Base-by-base conservation (phyloP, 2,797 vertebrate genomes). In the Sternotherus odoratus region DNA sequence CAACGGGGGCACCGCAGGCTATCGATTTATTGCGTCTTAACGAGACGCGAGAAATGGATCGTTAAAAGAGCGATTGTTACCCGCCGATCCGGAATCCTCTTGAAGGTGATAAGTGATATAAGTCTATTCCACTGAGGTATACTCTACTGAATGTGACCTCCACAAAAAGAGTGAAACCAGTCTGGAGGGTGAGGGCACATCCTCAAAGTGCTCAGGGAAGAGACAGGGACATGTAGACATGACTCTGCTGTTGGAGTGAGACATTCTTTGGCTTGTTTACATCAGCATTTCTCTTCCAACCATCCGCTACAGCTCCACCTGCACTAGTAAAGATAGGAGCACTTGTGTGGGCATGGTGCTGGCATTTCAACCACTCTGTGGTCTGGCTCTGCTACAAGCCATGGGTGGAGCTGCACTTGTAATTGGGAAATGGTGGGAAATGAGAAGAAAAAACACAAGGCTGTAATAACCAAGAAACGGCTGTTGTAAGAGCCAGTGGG, bases 321-420 rank as follows among this genome's bases (percentile, higher is more conserved):
- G 3, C 0, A 0, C 13, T 79, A 82, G 28, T 30, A n/a, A n/a
- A n/a, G n/a, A 28, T 12, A 30, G 56, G 12, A 57, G 56, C 56
- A 30, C 26, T 13, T 30, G 56, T 54, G 21, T 28, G 17, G 4
- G 8, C 0, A 49, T 2, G 5, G 8, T 75, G 0, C 53, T 72
- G 19, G 12, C 72, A 10, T 39, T 39, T 84, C 4, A 80, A 54
- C 48, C 4, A 82, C 66, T 43, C 36, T 72, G 21, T 8, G 17
- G 28, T 69, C 4, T 26, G 75, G 56, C 36, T 88, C 21, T 48
- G 1, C 8, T 72, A 21, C 24, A 69, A 82, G 23, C 4, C 12
- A 2, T 43, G 66, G 11, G 36, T 56, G 26, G 30, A 84, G 3
- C 46, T 86, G 54, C 12, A 17, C n/a, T 88, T 79, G n/a, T 0